phyloP scores from a whole-genome alignment of 2,888 invertebrate genomes.

The Ophion costatus region DNA sequence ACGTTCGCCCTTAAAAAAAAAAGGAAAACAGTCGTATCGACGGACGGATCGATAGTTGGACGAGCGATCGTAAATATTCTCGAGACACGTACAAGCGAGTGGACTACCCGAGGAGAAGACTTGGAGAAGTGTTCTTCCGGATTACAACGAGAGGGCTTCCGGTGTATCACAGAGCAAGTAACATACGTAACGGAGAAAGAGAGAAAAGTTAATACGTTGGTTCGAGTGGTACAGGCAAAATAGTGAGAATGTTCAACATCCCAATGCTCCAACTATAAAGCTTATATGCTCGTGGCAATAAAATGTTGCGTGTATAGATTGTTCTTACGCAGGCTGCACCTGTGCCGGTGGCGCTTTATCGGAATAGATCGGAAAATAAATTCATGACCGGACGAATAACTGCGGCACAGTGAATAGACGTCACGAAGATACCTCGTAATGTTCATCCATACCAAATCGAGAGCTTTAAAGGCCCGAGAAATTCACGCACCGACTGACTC shows the following conservation, averaged over 20 bases:
- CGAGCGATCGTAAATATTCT: too few species aligned
- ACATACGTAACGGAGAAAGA: neutral
- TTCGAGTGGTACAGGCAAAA: neutral
- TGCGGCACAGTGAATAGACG: constrained; percentile 25
- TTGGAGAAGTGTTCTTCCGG: constrained; percentile 24
- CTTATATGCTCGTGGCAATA: constrained; percentile 56
- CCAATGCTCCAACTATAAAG: constrained; percentile 61
- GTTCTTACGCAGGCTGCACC: constrained; percentile 47
- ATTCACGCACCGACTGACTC: neutral
- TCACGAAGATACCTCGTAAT: constrained; percentile 32
- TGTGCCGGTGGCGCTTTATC: constrained; percentile 52
- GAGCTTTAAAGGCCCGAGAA: too few species aligned
- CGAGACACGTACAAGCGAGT: neutral
- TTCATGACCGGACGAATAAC: constrained; percentile 58
- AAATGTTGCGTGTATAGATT: constrained; percentile 46
- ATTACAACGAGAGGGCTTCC: constrained; percentile 41
- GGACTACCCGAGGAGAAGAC: constrained; percentile 1
- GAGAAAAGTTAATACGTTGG: constrained; percentile 12
- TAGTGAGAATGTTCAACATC: constrained; percentile 48
- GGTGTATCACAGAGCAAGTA: constrained; percentile 21
- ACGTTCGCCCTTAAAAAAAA: neutral
- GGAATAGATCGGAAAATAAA: constrained; percentile 51
- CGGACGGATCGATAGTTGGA: neutral
- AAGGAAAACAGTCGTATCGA: neutral
- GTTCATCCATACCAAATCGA: neutral